These are phyloP conservation scores for Anoplius nigerrimus DNA, from an alignment of 2,888 invertebrate genomes.

Conservation along the genomic window DNA sequence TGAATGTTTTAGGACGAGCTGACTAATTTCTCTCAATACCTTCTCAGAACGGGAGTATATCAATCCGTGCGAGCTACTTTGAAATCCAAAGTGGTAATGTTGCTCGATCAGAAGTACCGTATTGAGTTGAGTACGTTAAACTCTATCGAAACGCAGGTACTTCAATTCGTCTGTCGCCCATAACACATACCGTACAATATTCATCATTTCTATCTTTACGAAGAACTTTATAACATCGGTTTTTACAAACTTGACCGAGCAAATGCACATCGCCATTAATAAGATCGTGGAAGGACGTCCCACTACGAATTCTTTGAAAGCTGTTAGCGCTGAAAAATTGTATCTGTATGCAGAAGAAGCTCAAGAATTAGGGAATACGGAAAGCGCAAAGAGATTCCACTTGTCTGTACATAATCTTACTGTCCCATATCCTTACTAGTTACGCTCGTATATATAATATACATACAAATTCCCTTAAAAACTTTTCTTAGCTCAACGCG, in stretches of 20 bases:
- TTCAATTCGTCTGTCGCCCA: background rate
- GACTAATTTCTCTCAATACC: slow-evolving; percentile 60
- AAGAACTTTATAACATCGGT: slow-evolving; percentile 59
- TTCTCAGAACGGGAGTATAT: slow-evolving; percentile 61
- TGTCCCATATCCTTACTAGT: too few species aligned
- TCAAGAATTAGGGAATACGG: slow-evolving; percentile 53
- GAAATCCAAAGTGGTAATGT: slow-evolving; percentile 54
- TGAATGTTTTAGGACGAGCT: slow-evolving; percentile 58
- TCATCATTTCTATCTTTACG: background rate
- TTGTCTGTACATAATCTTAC: slow-evolving; percentile 33
- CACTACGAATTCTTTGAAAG: background rate
- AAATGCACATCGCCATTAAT: slow-evolving; percentile 61
- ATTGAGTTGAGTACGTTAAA: slow-evolving; percentile 36
- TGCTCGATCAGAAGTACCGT: slow-evolving; percentile 65
- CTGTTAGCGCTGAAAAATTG: slow-evolving; percentile 8
- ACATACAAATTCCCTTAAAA: too few species aligned
- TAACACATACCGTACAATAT: background rate
- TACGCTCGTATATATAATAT: too few species aligned
- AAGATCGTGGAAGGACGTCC: slow-evolving; percentile 45
- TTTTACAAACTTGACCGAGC: slow-evolving; percentile 61
- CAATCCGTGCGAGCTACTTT: slow-evolving; percentile 49
- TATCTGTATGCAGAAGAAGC: slow-evolving; percentile 60
- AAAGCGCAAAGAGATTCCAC: slow-evolving; percentile 49
- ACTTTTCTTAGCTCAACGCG: too few species aligned
- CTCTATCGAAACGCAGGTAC: slow-evolving; percentile 57